Evolutionary conservation across 1,140 invertebrate genomes (phyloP).

Genomic region (Bombus picipes): DNA sequence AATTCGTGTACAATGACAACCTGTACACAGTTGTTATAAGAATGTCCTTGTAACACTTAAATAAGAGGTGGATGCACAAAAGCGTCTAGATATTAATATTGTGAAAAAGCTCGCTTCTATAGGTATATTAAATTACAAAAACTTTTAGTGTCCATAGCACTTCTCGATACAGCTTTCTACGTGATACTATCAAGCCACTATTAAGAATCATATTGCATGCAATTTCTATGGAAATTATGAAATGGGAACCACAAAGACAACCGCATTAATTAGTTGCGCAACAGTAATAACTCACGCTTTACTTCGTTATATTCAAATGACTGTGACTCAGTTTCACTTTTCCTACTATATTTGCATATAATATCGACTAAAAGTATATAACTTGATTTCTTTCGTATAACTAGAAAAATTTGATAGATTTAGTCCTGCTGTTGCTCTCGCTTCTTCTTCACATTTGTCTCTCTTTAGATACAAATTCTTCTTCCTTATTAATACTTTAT

Average conservation of each 20-base stretch:
- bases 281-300: not conserved
- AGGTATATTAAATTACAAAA: not conserved
- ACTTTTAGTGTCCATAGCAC: not conserved
- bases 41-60: conserved; percentile 32
- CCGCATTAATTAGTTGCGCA: conserved; percentile 8
- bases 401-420: not conserved
- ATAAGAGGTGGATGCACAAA: not conserved
- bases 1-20: conserved; percentile 4
- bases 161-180: not conserved
- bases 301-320: not conserved
- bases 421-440: not conserved
- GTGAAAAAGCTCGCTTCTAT: not conserved
- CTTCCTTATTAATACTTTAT: not conserved
- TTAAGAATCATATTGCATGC: conserved; percentile 24
- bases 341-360: too few relatives aligned
- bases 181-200: not conserved
- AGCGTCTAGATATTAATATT: conserved; percentile 1
- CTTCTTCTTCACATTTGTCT: not conserved
- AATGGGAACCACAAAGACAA: conserved; percentile 27
- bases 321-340: not conserved
- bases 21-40: not conserved
- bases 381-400: not conserved
- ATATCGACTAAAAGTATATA: not conserved
- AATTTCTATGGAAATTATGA: conserved; percentile 27
- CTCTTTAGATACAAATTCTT: not conserved